Evolutionary conservation across 2,113 vertebrate genomes (phyloP).

Genomic region (Sus scrofa): DNA sequence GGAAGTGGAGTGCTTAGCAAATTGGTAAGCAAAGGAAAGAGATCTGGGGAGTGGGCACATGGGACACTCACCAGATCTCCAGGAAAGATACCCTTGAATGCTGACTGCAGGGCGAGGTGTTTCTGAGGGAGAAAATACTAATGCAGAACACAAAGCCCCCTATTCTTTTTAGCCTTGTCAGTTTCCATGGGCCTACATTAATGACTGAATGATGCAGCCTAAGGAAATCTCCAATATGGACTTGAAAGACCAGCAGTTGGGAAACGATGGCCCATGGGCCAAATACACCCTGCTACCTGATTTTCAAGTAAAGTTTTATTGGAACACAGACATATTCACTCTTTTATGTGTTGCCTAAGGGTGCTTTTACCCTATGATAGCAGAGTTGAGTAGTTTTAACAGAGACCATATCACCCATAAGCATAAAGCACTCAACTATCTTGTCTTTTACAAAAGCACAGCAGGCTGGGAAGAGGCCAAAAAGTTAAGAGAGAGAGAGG

Average conservation of each 20-base stretch:
- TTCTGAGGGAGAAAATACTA: neutral
- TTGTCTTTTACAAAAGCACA: neutral
- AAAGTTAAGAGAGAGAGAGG: neutral
- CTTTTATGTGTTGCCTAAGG: too few species aligned
- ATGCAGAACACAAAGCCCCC: neutral
- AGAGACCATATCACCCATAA: neutral
- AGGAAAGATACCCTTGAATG: neutral
- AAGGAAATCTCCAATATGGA: neutral
- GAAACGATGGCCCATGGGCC: neutral
- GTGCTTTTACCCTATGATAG: neutral
- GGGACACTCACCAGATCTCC: too few species aligned
- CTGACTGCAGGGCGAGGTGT: neutral
- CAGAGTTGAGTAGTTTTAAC: neutral
- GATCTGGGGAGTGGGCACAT: neutral
- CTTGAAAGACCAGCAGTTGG: neutral
- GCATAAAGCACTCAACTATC: neutral
- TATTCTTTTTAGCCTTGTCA: neutral
- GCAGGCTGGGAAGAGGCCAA: neutral
- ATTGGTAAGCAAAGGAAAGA: neutral
- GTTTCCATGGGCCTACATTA: neutral
- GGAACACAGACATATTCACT: neutral
- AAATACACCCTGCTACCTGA: neutral
- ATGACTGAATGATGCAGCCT: neutral
- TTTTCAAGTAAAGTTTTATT: constrained; percentile 8
- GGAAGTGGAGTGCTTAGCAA: neutral